Conservation (phyloP, 1,140 invertebrate genomes). For the Anoplophora glabripennis region DNA sequence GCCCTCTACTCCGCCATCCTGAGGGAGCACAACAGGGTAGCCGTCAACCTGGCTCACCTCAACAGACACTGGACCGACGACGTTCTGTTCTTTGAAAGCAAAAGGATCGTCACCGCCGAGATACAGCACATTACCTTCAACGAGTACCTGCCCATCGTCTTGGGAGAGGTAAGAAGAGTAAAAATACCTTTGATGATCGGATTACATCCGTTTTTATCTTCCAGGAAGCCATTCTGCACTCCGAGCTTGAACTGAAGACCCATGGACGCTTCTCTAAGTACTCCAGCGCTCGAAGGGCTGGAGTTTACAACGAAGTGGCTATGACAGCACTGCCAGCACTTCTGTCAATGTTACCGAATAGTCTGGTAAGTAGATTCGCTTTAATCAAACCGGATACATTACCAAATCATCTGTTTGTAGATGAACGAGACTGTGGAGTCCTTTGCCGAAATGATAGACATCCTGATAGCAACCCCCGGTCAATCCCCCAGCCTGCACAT, state of each 20-base stretch:
- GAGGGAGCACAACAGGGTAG: constrained; percentile 81
- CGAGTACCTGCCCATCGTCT: constrained; percentile 77
- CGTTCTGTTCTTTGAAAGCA: constrained; percentile 73
- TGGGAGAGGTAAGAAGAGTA: constrained; percentile 59
- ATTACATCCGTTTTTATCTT: constrained; percentile 21
- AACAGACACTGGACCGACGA: constrained; percentile 87
- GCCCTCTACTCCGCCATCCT: constrained; percentile 67
- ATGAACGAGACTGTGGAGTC: constrained; percentile 48
- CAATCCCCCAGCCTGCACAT: constrained; percentile 53
- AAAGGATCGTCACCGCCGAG: constrained; percentile 71
- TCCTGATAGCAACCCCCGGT: constrained; percentile 53
- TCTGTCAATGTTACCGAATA: constrained; percentile 67
- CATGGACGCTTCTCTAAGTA: constrained; percentile 74
- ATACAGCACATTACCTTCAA: constrained; percentile 86
- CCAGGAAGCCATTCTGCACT: constrained; percentile 62
- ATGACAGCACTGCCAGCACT: constrained; percentile 73
- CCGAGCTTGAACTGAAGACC: constrained; percentile 60
- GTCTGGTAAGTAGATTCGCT: constrained; percentile 50
- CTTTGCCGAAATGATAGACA: constrained; percentile 47
- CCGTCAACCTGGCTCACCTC: constrained; percentile 63
- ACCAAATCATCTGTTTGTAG: no score
- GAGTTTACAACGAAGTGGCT: constrained; percentile 72
- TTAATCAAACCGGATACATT: background rate
- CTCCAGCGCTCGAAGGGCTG: constrained; percentile 75
- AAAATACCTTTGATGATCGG: background rate